Evolutionary conservation across 1,140 invertebrate genomes (phyloP), one percentile per base, ranked within the genome.

Genomic region (Heliconius eleuchia): DNA sequence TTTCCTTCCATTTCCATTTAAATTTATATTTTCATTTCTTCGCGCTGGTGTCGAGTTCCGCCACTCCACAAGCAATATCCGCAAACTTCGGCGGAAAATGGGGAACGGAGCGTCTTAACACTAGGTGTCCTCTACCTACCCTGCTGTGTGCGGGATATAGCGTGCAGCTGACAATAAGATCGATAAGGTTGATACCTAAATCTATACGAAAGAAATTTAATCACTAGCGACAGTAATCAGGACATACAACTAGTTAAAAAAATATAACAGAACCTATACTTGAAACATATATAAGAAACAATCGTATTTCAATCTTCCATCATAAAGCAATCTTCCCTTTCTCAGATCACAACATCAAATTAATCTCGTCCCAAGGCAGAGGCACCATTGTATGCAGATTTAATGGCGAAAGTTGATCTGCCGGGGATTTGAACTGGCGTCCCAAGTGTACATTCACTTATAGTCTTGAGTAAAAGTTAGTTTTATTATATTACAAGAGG

Each of bases 301-400:
- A 66, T 66, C 13, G 60, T 27, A 66, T 66, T 27, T 6, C 60
- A 66, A 66, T 66, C 60, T 30, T 4, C 9, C 23, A 66, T 66
- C n/a, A 30, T 66, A 66, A 66, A 66, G 11, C 60, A 66, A 66
- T 66, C 60, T 66, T 66, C 60, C 60, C 60, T 30, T 66, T 66
- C 60, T 66, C 60, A 30, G 23, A 66, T 66, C 60, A 66, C 16
- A 66, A 66, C 60, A 66, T 66, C 60, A 66, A 66, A 66, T 30
- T 66, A 66, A 66, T 66, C 60, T 66, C 60, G 27, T 66, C 27
- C 60, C 60, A 66, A 66, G 60, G 23, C 60, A 66, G n/a, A 66
- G 60, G 23, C 60, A 66, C 60, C 23, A 66, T 66, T 66, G 60
- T 66, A 66, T 66, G 60, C 60, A 66, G 60, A 66, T 66, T 66